phyloP scores from a whole-genome alignment of 2,797 vertebrate genomes.

The Anisognathus igniventris region DNA sequence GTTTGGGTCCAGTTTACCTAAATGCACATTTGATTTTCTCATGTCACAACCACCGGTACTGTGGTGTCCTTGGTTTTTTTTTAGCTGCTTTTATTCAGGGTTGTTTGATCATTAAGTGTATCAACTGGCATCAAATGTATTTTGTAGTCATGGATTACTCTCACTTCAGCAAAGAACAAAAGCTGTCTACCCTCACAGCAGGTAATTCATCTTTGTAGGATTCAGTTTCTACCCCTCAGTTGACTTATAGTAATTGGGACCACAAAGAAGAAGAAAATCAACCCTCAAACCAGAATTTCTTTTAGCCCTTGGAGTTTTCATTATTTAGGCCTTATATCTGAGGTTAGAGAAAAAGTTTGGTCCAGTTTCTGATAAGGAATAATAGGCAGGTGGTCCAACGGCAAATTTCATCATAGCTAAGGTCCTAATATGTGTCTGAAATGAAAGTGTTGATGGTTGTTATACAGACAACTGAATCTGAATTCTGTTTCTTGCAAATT shows the following conservation, averaged over 20 bases:
- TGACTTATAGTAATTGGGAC: not conserved
- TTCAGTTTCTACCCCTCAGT: not conserved
- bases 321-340: not conserved
- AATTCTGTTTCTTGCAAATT: not conserved
- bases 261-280: not conserved
- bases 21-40: not conserved
- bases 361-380: not conserved
- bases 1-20: not conserved
- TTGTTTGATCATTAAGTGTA: not conserved
- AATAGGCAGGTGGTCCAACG: not conserved
- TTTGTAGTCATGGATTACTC: not conserved
- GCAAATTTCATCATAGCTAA: not conserved
- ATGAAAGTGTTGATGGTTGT: not conserved
- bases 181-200: not conserved
- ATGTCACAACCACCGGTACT: not conserved
- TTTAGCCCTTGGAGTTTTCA: not conserved
- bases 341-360: not conserved
- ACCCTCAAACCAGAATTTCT: not conserved
- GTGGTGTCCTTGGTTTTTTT: not conserved
- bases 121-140: not conserved
- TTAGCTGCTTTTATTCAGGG: not conserved
- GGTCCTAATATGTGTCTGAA: not conserved
- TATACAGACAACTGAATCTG: not conserved
- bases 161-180: not conserved
- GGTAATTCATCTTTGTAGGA: not conserved